Evolutionary conservation across 2,797 vertebrate species (phyloP), one percentile per base, ranked within the genome.

Genomic region (Aratinga solstitialis): DNA sequence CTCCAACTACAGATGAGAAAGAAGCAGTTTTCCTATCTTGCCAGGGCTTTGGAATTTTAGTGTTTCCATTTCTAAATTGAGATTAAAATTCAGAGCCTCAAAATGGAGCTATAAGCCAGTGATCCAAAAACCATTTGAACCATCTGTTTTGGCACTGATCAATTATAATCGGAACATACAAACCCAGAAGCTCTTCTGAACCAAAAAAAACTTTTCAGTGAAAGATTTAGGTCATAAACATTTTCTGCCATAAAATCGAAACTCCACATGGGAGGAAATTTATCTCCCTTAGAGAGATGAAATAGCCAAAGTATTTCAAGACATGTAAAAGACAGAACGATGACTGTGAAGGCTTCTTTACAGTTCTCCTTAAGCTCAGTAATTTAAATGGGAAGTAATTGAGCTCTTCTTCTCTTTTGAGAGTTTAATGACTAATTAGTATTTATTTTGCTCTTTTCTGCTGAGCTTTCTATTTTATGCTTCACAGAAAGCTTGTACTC

Each of bases 111-210:
- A 47, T 11, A 90, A 89, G 10, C 13, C 34, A 69, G 32, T 30
- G 45, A 90, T 76, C 67, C 80, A 93, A 80, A 90, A 87, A 65
- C 20, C 27, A 71, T 66, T 36, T 53, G 43, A 42, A 68, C 65
- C 90, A 94, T 80, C 80, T 95, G 86, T 54, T 93, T 74, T 84
- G 67, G 56, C 84, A 93, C 40, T 16, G 13, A 42, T 67, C 56
- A 34, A 3, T 56, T 43, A 38, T 6, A 87, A 76, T 62, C 43
- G 59, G 74, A 90, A 80, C 53, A 71, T 29, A 69, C 3, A 40
- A 90, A 67, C 61, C 32, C 80, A 93, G 88, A 76, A 95, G 66
- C 20, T 50, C 36, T 90, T 56, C 51, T 84, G 40, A 95, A 84
- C 29, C 22, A 59, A 69, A 78, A 88, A 11, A 59, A 91, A 73